Evolutionary conservation across 2,888 invertebrate genomes (phyloP), one percentile per base, ranked within the genome.

Genomic region (Hermaeophaga mercurialis): DNA sequence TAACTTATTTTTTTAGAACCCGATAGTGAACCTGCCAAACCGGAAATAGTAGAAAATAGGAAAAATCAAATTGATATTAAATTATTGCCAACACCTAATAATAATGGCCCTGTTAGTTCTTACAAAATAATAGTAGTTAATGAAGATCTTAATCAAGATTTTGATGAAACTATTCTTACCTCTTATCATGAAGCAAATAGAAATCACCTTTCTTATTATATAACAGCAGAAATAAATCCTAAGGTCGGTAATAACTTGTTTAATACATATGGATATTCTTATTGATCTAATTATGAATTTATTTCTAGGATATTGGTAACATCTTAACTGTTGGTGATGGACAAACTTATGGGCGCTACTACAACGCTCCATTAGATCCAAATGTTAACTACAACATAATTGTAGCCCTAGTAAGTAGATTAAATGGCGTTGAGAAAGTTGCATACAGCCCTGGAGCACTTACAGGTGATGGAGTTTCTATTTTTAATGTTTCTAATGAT

Each of bases 251-350:
- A 44, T 46, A 38, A 12, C n/a, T 14, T 17, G 11, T 34, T 17
- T 18, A 12, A 34, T 24, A 41, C 41, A 11, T 28, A 11, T 48
- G 17, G 24, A 28, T 31, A n/a, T n/a, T n/a, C n/a, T n/a, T n/a
- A n/a, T n/a, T n/a, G n/a, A n/a, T n/a, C n/a, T n/a, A n/a, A n/a
- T n/a, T n/a, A n/a, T n/a, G n/a, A n/a, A n/a, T 31, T 12, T 28
- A 50, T 43, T 69, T 69, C 31, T 64, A 80, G 74, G 83, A 85
- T 59, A 82, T 86, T 7, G 78, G 84, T 36, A 80, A 83, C 65
- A 81, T 82, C 48, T 95, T 95, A 75, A 80, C 82, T 0, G 85
- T 95, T 38, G 95, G 95, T 3, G 89, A 94, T 76, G 84, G 84
- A 7, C 81, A 80, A 58, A 82, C 78, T 2, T 90, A 93, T 72